A percentile compares a stretch with the other conserved stretches of the same genome.
Conservation (phyloP, 2,888 invertebrate species). For the Eurois occulta region DNA sequence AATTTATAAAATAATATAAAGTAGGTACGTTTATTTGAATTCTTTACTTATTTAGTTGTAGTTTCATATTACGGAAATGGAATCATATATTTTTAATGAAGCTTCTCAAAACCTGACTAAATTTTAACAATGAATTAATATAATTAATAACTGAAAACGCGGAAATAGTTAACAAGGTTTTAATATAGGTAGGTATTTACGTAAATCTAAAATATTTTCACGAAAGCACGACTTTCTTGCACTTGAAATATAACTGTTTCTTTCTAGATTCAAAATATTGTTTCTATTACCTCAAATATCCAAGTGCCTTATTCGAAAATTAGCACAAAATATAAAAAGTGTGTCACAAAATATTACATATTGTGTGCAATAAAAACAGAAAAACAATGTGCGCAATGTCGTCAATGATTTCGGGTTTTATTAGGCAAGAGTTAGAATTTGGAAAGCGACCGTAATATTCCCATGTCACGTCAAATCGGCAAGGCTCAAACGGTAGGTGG, state of each 20-base stretch:
- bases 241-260: conserved; percentile 5
- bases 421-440: conserved; percentile 63
- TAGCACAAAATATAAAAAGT: not conserved
- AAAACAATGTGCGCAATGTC: conserved; percentile 30
- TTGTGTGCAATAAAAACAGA: conserved; percentile 24
- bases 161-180: conserved; percentile 21
- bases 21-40: not conserved
- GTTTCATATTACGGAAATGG: not conserved
- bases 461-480: conserved; percentile 76
- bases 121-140: not conserved
- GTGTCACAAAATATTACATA: conserved; percentile 20
- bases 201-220: conserved; percentile 12
- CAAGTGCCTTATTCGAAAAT: not conserved
- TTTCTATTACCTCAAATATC: not conserved
- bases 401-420: conserved; percentile 44
- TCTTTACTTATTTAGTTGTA: not conserved
- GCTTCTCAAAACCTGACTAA: not conserved
- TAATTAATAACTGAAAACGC: conserved; percentile 2
- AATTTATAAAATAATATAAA: too few relatives aligned
- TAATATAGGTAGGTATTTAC: not conserved
- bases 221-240: not conserved
- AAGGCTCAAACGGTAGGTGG: conserved; percentile 74
- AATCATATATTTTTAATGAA: not conserved
- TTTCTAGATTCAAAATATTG: not conserved
- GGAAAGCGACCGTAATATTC: conserved; percentile 71